phyloP scores from a whole-genome alignment of 2,797 vertebrate species.

The Lacerta agilis region DNA sequence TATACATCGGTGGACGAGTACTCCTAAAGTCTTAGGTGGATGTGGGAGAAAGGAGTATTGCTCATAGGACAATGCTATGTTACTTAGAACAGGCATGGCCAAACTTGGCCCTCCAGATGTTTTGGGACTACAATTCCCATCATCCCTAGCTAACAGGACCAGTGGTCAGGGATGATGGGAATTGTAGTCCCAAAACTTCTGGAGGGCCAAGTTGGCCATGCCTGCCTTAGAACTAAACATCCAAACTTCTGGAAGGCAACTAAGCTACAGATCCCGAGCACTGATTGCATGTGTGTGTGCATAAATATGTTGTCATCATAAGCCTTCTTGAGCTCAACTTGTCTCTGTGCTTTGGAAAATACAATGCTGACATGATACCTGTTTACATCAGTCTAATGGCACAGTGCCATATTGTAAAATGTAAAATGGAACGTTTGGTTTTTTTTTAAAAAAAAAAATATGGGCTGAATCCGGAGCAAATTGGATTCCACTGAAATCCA shows the following conservation, averaged over 20 bases:
- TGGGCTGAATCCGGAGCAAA: neutral
- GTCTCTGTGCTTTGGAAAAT: slow-evolving; percentile 21
- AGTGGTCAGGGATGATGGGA: too few relatives aligned
- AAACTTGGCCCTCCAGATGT: too few relatives aligned
- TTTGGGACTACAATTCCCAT: too few relatives aligned
- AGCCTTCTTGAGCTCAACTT: neutral
- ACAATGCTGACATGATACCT: neutral
- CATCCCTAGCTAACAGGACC: too few relatives aligned
- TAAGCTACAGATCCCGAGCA: neutral
- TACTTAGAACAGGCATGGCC: neutral
- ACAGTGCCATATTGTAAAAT: neutral
- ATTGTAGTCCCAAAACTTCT: too few relatives aligned
- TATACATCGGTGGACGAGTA: slow-evolving; percentile 74
- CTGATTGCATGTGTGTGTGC: neutral
- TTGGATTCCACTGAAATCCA: neutral
- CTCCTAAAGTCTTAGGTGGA: slow-evolving; percentile 62
- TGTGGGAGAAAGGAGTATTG: slow-evolving; percentile 6
- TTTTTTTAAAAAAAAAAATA: slow-evolving; percentile 6
- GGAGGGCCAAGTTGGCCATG: too few relatives aligned
- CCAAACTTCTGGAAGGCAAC: slow-evolving; percentile 10
- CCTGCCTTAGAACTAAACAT: neutral
- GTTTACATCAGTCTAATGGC: neutral
- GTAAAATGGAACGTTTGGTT: neutral
- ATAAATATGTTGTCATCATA: neutral
- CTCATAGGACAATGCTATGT: neutral